These are phyloP conservation scores for Leucophenga montana DNA, from an alignment of 2,888 invertebrate genomes.

Conservation along the genomic window DNA sequence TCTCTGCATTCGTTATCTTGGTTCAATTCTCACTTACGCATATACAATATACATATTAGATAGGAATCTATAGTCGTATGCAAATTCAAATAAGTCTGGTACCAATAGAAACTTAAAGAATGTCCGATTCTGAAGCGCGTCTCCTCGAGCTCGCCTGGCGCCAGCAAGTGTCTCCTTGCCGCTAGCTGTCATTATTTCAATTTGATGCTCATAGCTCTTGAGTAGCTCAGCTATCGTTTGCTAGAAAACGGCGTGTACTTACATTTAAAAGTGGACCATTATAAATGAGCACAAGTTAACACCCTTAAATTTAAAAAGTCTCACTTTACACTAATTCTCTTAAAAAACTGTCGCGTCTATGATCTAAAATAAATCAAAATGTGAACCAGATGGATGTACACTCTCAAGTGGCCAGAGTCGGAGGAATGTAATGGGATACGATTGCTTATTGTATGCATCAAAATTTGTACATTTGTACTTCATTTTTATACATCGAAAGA, in stretches of 20 bases:
- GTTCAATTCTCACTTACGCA: constrained; percentile 25
- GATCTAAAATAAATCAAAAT: constrained; percentile 60
- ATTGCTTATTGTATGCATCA: constrained; percentile 43
- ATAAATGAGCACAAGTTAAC: constrained; percentile 69
- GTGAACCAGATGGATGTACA: constrained; percentile 33
- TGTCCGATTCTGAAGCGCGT: background rate
- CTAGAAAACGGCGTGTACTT: constrained; percentile 29
- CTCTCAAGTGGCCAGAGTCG: constrained; percentile 41
- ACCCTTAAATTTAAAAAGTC: constrained; percentile 57
- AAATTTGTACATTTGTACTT: too few relatives aligned
- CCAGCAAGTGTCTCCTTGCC: constrained; percentile 57
- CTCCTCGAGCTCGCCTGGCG: constrained; percentile 50
- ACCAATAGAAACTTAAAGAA: constrained; percentile 6
- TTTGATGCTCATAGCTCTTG: constrained; percentile 39
- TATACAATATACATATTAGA: background rate
- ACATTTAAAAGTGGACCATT: constrained; percentile 36
- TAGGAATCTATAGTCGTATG: background rate
- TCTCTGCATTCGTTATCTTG: constrained; percentile 8
- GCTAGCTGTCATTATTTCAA: constrained; percentile 40
- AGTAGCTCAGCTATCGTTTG: constrained; percentile 27
- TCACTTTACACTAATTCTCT: constrained; percentile 65
- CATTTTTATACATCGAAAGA: too few relatives aligned
- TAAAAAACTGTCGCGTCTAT: constrained; percentile 44
- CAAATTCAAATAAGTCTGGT: background rate
- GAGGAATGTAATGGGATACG: constrained; percentile 42